Percentiles rank a stretch among this genome's conserved stretches.
Conservation (phyloP, 2,797 vertebrate species). For the Mareca strepera region DNA sequence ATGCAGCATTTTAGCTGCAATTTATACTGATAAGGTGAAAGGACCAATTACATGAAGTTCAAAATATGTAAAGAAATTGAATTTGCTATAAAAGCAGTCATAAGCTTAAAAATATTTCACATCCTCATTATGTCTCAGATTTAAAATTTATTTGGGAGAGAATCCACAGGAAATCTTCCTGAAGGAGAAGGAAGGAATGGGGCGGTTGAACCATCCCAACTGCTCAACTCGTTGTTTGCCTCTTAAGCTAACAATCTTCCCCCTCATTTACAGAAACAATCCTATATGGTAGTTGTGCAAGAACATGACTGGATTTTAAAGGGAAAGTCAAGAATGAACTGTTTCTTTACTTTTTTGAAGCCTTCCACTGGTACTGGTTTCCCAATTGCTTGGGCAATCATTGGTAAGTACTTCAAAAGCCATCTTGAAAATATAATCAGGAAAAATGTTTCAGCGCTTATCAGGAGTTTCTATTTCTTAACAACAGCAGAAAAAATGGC, state of each 20-base stretch:
- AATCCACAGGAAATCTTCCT: neutral
- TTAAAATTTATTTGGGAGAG: neutral
- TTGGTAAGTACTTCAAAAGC: slow-evolving; percentile 32
- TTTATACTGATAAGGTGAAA: neutral
- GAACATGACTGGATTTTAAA: neutral
- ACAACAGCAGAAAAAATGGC: neutral
- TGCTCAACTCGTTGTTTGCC: neutral
- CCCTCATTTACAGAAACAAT: neutral
- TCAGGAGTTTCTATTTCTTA: neutral
- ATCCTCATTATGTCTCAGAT: neutral
- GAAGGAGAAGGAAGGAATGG: neutral
- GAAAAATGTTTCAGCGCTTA: neutral
- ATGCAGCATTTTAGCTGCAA: too few species aligned
- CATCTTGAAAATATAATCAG: slow-evolving; percentile 37
- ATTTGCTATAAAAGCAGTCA: neutral
- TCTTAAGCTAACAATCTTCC: neutral
- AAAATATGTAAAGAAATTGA: neutral
- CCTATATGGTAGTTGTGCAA: neutral
- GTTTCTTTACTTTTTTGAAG: neutral
- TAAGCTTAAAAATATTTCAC: neutral
- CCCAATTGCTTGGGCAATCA: neutral
- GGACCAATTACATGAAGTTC: neutral
- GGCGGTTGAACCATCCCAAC: neutral
- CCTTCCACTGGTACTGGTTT: neutral
- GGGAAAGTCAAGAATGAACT: neutral